phyloP scores from a whole-genome alignment of 2,888 invertebrate species.

The Leptarthrus brevirostris region DNA sequence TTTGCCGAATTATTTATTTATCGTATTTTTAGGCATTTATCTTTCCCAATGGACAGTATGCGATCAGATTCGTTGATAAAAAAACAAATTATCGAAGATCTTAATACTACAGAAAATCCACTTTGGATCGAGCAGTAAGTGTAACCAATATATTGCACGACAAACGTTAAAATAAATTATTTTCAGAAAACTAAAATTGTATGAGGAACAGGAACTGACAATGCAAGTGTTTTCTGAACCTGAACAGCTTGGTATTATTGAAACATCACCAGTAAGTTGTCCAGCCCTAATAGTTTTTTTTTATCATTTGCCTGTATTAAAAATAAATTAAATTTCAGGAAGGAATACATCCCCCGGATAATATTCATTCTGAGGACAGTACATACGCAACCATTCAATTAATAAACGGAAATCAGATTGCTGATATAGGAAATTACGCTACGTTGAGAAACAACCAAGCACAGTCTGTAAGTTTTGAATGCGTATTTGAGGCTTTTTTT shows the following conservation, averaged over 20 bases:
- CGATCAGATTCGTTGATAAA: constrained; percentile 86
- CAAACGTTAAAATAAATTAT: constrained; percentile 12
- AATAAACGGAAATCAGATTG: constrained; percentile 61
- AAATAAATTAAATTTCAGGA: neutral
- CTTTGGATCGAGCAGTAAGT: constrained; percentile 90
- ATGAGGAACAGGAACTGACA: constrained; percentile 91
- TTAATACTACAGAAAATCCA: constrained; percentile 92
- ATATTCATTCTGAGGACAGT: constrained; percentile 65
- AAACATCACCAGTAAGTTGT: constrained; percentile 61
- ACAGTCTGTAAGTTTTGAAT: constrained; percentile 64
- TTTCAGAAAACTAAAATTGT: constrained; percentile 82
- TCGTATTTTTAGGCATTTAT: constrained; percentile 76
- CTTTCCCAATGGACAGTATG: constrained; percentile 83
- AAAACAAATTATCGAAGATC: constrained; percentile 84
- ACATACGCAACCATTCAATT: constrained; percentile 68
- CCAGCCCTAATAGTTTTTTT: too few species aligned
- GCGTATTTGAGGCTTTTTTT: too few species aligned
- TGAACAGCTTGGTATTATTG: constrained; percentile 68
- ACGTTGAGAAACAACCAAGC: constrained; percentile 65
- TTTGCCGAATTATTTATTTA: neutral
- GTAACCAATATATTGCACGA: too few species aligned
- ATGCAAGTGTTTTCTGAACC: constrained; percentile 92
- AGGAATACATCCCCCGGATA: too few species aligned
- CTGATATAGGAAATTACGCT: constrained; percentile 67
- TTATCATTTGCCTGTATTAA: constrained; percentile 7